phyloP scores from a whole-genome alignment of 2,888 invertebrate genomes.

The Andrena hattorfiana region DNA sequence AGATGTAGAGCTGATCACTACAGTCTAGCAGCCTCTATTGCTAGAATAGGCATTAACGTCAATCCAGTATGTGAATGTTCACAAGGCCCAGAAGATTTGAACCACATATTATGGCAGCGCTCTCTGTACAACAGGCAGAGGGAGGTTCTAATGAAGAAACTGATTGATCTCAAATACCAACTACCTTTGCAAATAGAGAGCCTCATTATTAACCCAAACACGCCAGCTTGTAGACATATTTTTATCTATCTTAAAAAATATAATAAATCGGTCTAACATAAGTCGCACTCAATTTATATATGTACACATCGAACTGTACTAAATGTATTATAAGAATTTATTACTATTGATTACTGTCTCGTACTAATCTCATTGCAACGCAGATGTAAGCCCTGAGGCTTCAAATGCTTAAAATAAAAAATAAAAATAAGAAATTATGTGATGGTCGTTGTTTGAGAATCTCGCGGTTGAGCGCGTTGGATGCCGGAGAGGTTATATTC shows the following conservation, averaged over 20 bases:
- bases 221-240: neutral
- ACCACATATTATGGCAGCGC: neutral
- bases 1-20: neutral
- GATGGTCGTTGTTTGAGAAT: too few species aligned
- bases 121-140: neutral
- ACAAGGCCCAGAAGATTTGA: neutral
- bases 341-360: too few species aligned
- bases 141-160: neutral
- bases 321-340: too few species aligned
- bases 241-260: neutral
- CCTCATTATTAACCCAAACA: neutral
- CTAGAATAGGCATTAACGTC: neutral
- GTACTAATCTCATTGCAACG: too few species aligned
- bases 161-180: neutral
- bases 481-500: too few species aligned
- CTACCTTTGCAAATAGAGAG: neutral
- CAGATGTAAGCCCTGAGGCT: too few species aligned
- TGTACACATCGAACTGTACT: neutral
- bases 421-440: too few species aligned
- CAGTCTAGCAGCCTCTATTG: neutral
- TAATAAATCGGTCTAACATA: neutral
- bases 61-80: neutral
- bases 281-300: neutral
- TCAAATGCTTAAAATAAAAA: too few species aligned
- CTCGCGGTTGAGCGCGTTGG: too few species aligned